These are phyloP conservation scores for Natator depressus DNA, from an alignment of 2,113 vertebrate genomes.

Conservation along the genomic window DNA sequence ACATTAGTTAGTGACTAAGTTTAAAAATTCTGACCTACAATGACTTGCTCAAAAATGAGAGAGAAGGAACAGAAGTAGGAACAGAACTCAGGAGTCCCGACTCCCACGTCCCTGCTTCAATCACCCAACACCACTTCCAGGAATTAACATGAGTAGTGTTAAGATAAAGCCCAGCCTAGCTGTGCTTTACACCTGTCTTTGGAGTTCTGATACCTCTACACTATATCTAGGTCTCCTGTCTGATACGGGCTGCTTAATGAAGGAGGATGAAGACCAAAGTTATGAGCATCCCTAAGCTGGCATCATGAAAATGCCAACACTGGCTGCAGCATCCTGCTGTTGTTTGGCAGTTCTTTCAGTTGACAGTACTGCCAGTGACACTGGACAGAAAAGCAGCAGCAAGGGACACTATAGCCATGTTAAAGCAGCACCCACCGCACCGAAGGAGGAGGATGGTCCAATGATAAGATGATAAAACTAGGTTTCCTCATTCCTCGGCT, in stretches of 20 bases:
- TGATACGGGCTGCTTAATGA: neutral
- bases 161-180: neutral
- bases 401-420: fast-evolving
- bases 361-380: neutral
- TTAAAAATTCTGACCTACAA: neutral
- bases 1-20: neutral
- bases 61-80: neutral
- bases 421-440: neutral
- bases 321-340: neutral
- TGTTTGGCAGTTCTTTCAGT: neutral
- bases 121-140: fast-evolving
- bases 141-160: neutral
- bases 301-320: neutral
- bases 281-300: neutral
- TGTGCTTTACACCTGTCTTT: neutral
- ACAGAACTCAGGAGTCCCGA: neutral
- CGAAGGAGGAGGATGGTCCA: neutral
- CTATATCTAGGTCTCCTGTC: neutral
- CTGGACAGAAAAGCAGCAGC: neutral
- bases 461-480: neutral
- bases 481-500: neutral
- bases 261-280: fast-evolving
- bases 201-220: fast-evolving
- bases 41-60: neutral
- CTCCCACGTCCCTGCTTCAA: neutral